Evolutionary conservation across 2,888 invertebrate species (phyloP).

Genomic region (Drosophila ustulata): DNA sequence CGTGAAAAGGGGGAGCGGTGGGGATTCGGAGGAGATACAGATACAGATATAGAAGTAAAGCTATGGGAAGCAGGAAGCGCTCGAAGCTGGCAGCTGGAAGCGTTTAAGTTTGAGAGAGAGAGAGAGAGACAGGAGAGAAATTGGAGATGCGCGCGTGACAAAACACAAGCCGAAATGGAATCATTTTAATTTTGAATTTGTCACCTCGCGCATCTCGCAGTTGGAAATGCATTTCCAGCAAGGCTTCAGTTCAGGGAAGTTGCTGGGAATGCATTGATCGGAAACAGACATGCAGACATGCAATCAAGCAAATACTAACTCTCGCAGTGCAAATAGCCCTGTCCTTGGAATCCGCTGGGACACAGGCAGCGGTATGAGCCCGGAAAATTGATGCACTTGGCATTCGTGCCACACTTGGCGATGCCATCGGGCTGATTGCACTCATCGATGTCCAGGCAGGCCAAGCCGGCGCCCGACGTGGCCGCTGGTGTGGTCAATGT

Average conservation of each 20-base stretch:
- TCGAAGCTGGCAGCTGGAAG: constrained; percentile 45
- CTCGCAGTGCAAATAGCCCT: constrained; percentile 91
- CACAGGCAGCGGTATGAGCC: constrained; percentile 92
- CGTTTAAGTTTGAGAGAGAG: constrained; percentile 7
- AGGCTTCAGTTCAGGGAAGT: background rate
- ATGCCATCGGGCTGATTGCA: constrained; percentile 89
- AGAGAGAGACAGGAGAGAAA: constrained; percentile 24
- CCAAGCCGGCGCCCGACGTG: constrained; percentile 85
- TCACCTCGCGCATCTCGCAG: constrained; percentile 12
- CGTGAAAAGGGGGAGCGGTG: constrained; percentile 77
- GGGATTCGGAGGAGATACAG: background rate
- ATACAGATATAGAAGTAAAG: background rate
- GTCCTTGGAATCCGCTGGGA: constrained; percentile 91
- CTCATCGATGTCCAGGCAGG: constrained; percentile 91
- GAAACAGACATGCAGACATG: constrained; percentile 57
- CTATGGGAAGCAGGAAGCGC: constrained; percentile 39
- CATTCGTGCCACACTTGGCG: constrained; percentile 91
- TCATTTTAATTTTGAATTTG: background rate
- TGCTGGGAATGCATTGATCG: background rate
- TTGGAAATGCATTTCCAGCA: constrained; percentile 7
- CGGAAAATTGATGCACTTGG: constrained; percentile 92
- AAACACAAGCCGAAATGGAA: background rate
- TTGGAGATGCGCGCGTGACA: constrained; percentile 18
- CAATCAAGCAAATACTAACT: constrained; percentile 87
- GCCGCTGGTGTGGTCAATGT: constrained; percentile 44